Conservation (phyloP, 2,888 invertebrate species). For the Sphaeridia pumilis region DNA sequence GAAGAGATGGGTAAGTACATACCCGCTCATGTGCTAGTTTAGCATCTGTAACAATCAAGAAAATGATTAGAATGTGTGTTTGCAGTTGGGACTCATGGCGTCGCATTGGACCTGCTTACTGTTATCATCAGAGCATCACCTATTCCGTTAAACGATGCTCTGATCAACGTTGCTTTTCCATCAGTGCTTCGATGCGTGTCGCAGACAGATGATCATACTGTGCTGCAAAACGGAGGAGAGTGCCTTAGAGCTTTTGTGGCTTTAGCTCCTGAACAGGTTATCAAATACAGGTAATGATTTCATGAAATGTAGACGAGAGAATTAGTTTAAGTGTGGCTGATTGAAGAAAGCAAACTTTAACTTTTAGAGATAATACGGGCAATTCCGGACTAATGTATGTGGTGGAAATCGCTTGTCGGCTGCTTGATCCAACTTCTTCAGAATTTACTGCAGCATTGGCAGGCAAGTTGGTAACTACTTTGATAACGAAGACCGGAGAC, state of each 20-base stretch:
- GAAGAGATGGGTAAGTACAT: slow-evolving; percentile 26
- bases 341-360: no score
- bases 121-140: slow-evolving; percentile 53
- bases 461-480: slow-evolving; percentile 54
- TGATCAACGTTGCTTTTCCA: slow-evolving; percentile 55
- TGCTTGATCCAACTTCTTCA: slow-evolving; percentile 54
- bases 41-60: no score
- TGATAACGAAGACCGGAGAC: slow-evolving; percentile 53
- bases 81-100: slow-evolving; percentile 39
- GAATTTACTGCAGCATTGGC: slow-evolving; percentile 58
- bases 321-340: no score
- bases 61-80: no score
- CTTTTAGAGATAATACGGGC: slow-evolving; percentile 48
- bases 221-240: slow-evolving; percentile 52
- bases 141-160: slow-evolving; percentile 47
- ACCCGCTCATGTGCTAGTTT: no score
- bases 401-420: slow-evolving; percentile 52
- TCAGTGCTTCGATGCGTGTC: slow-evolving; percentile 53
- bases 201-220: slow-evolving; percentile 48
- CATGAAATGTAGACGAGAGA: neutral
- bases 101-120: slow-evolving; percentile 54
- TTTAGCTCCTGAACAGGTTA: slow-evolving; percentile 51
- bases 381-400: slow-evolving; percentile 50
- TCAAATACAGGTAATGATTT: slow-evolving; percentile 36
- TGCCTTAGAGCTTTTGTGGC: slow-evolving; percentile 55